Conservation (phyloP, 2,797 vertebrate species). For the Spondyliosoma cantharus region DNA sequence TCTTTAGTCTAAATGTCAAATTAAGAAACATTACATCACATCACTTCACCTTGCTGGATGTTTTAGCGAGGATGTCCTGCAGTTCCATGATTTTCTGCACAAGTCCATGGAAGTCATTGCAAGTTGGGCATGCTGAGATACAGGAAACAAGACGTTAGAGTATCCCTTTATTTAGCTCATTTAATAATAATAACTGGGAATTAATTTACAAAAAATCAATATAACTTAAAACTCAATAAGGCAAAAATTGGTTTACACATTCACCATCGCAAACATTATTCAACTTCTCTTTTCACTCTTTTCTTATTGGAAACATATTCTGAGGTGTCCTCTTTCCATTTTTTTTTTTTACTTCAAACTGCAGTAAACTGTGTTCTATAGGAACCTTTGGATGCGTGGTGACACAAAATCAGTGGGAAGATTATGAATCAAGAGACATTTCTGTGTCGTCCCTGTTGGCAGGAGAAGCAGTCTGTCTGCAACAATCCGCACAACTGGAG, state of each 20-base stretch:
- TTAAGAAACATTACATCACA: not conserved
- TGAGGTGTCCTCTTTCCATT: not conserved
- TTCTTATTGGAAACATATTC: not conserved
- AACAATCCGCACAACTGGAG: conserved; percentile 2
- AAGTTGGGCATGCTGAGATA: conserved; percentile 94
- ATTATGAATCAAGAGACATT: conserved; percentile 10
- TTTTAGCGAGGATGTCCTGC: conserved; percentile 97
- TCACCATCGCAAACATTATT: no score
- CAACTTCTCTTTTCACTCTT: not conserved
- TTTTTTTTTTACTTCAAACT: conserved; percentile 1
- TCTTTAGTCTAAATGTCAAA: conserved; percentile 9
- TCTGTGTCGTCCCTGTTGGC: conserved; percentile 19
- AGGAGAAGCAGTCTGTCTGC: conserved; percentile 1
- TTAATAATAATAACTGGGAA: conserved; percentile 4
- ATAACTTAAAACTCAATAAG: not conserved
- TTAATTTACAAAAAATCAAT: not conserved
- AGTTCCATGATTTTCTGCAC: conserved; percentile 99
- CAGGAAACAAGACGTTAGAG: conserved; percentile 20
- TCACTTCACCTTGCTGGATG: conserved; percentile 94
- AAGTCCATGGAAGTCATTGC: conserved; percentile 98
- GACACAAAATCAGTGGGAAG: conserved; percentile 7
- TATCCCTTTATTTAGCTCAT: not conserved
- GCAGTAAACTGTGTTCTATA: conserved; percentile 4
- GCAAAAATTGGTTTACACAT: not conserved
- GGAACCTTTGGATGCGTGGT: conserved; percentile 3